Conservation (phyloP, 1,140 invertebrate species). For the Rhyacophila brunnea region DNA sequence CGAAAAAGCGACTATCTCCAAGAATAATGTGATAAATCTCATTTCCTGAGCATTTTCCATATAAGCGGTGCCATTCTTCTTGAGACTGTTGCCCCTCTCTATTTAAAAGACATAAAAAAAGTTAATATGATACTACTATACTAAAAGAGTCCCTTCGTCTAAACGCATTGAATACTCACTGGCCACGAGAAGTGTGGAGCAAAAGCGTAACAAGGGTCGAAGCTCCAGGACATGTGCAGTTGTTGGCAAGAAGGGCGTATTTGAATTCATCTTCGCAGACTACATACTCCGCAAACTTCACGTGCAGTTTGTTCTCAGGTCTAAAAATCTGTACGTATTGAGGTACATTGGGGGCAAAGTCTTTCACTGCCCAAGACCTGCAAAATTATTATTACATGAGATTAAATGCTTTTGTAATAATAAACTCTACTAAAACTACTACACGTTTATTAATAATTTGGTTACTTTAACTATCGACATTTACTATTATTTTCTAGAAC, state of each 20-base stretch:
- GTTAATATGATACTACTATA: too few species aligned
- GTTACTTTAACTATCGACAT: too few species aligned
- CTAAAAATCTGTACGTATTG: conserved; percentile 98
- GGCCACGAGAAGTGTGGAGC: conserved; percentile 92
- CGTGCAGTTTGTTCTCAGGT: conserved; percentile 97
- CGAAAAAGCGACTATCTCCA: conserved; percentile 94
- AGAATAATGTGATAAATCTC: conserved; percentile 98
- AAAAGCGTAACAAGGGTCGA: conserved; percentile 94
- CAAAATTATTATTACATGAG: background rate
- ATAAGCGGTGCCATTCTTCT: conserved; percentile 96
- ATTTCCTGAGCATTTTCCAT: conserved; percentile 96
- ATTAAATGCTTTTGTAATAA: too few species aligned
- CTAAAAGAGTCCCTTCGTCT: too few species aligned
- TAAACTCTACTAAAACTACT: too few species aligned
- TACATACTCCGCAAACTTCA: conserved; percentile 96
- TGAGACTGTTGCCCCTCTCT: conserved; percentile 96
- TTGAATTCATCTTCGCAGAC: conserved; percentile 98
- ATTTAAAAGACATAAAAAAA: conserved; percentile 34
- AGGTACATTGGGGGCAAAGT: conserved; percentile 92
- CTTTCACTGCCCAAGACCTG: conserved; percentile 95
- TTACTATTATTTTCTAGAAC: too few species aligned
- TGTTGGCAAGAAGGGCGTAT: conserved; percentile 94
- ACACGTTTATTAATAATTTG: too few species aligned
- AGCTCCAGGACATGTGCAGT: conserved; percentile 95
- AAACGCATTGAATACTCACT: conserved; percentile 64